Evolutionary conservation across 2,888 invertebrate genomes (phyloP), one percentile per base, ranked within the genome.

Genomic region (Cenopis cana): DNA sequence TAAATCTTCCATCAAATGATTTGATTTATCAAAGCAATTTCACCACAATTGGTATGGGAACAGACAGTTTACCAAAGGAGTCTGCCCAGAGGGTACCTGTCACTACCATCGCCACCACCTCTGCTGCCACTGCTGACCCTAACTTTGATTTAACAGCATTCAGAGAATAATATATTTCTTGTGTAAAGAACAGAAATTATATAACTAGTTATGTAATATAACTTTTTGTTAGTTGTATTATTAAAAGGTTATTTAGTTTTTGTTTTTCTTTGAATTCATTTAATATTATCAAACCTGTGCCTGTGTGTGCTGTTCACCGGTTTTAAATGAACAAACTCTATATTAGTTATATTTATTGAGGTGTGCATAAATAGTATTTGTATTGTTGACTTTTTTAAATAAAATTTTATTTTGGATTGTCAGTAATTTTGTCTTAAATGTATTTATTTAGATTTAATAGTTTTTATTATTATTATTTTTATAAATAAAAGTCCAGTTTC

Each of bases 131-230:
- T 12, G 69, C 75, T 54, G 85, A 86, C 38, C 81, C 87, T 60
- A 83, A 88, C 77, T 91, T 90, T 87, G 89, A 91, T 76, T 78
- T 91, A 61, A 88, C 85, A 82, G 85, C 87, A 55, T 78, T 90
- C 46, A 88, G 86, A 78, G 85, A 70, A 17, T 66, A 59, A 9
- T 55, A 29, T 8, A 24, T 24, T 14, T 24, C 4, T 54, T n/a
- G 46, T 46, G n/a, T n/a, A 9, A 55, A n/a, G n/a, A 2, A n/a
- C 0, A 49, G 12, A 61, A n/a, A 18, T 12, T 41, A 46, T 49
- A 10, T 29, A 12, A 6, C n/a, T 61, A 24, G n/a, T 18, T 3
- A 17, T 61, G 18, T n/a, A n/a, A n/a, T n/a, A n/a, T n/a, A n/a
- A n/a, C n/a, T n/a, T n/a, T 29, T 29, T 61, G 52, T 36, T 20